Base-by-base conservation (phyloP, 2,888 invertebrate species). In the Biston betularia region DNA sequence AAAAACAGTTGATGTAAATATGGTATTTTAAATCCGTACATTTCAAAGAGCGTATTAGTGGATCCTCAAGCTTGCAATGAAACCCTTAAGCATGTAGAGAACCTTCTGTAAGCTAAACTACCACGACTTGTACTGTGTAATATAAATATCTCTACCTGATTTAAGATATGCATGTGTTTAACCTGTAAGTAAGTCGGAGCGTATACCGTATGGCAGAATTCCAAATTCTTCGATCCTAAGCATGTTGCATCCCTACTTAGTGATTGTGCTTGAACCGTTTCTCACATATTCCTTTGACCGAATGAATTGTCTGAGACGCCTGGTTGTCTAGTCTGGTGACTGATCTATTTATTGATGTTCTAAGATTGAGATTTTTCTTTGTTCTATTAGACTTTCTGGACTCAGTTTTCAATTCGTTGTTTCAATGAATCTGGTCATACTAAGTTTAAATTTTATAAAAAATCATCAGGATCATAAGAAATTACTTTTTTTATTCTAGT, bases 181-280 rank as follows among this genome's bases (percentile, higher is more conserved):
- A 40, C 50, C 14, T 62, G 44, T 64, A 53, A 56, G 52, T 53
- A 40, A 55, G 56, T 65, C 35, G 70, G 72, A 60, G 69, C 73
- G 75, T 75, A 79, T 83, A 69, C 77, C 81, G 84, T 84, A 84
- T 84, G 84, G 83, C 79, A 84, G 81, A 74, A 63, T 74, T 73
- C 67, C 72, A 68, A 38, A 72, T 63, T 75, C 71, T 78, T 71
- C 77, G 63, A 45, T 50, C 58, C 45, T 56, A 8, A 69, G 79
- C 79, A 79, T 79, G 79, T 63, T 72, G 74, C 75, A 72, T 77
- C 75, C 70, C 34, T 60, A 57, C n/a, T 63, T 71, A 64, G 60
- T 62, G 54, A 52, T 35, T 63, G 68, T 63, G 71, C 70, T 73
- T 65, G 64, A 50, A 46, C 53, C 49, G 65, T 69, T 70, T 72